Base-by-base conservation (phyloP, 35 echinoderm and acorn worm genomes). In the Eucidaris tribuloides region DNA sequence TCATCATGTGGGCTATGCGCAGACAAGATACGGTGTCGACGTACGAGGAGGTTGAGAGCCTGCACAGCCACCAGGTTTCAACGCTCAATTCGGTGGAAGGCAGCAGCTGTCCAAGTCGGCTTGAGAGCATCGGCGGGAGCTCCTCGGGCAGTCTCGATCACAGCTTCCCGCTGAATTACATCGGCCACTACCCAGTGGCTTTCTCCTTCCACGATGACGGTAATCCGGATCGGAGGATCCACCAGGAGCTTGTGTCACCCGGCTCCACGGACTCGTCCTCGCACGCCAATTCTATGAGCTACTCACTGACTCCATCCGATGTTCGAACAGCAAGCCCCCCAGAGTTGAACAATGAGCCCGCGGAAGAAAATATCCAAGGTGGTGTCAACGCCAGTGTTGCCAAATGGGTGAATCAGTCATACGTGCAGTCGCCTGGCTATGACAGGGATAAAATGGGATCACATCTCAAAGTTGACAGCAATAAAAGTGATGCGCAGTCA, bases 1-100 rank as follows among this genome's bases (percentile, higher is more conserved):
- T n/a, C 83, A 82, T 45, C 79, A 89, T 89, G 86, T 94, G 86
- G 86, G 66, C 36, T 9, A 30, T 64, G 39, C 65, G 81, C 35
- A 83, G 81, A 54, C 76, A 72, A 39, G 86, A 83, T 80, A 89
- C 92, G 0, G 56, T 82, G 20, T 93, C 91, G 3, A 81, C 85
- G 3, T 88, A 88, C 31, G 85, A 88, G 61, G 85, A 88, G 33
- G 85, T 88, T 25, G 85, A 88, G 58, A 88, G 85, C 61, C 59
- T 85, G 22, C 50, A 86, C 87, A 94, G 92, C 52, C 86, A 88
- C 30, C 86, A 86, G 76, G 62, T 58, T 19, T 89, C 92, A 46
- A 88, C 74, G 15, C 31, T 76, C 37, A 77, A 84, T 27, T 94
- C 92, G 28, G 72, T 70, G 28, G 87, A 86, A 33, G 81, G 64